These are phyloP conservation scores for Brachionus koreanus DNA, from an alignment of 1,140 invertebrate species.

Conservation along the genomic window DNA sequence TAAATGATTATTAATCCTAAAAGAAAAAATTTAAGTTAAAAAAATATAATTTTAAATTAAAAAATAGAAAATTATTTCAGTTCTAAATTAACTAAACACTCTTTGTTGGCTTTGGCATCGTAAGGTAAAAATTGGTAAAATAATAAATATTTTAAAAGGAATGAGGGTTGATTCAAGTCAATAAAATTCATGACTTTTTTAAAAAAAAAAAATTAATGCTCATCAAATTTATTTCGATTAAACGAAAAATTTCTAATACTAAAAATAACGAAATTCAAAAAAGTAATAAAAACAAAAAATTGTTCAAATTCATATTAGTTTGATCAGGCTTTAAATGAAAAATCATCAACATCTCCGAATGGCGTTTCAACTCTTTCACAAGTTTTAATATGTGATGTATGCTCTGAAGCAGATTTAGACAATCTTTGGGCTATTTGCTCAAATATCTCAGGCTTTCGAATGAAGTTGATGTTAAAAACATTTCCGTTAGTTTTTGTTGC, in stretches of 20 bases:
- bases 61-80: no score
- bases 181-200: no score
- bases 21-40: no score
- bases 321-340: constrained; percentile 5
- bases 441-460: not conserved
- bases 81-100: no score
- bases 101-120: no score
- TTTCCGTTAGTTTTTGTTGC: constrained; percentile 18
- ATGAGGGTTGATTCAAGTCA: no score
- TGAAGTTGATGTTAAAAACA: constrained; percentile 31
- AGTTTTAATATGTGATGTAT: not conserved
- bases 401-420: not conserved
- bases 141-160: no score
- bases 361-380: constrained; percentile 33
- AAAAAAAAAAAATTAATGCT: not conserved
- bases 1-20: no score
- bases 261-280: not conserved
- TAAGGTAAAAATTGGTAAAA: no score
- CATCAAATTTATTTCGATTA: not conserved
- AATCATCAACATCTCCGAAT: constrained; percentile 40
- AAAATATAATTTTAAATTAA: no score
- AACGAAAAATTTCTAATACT: not conserved
- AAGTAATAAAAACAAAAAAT: not conserved
- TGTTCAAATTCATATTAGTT: not conserved
- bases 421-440: not conserved